phyloP scores from a whole-genome alignment of 2,888 invertebrate genomes.

The Aproaerema taeniolella region DNA sequence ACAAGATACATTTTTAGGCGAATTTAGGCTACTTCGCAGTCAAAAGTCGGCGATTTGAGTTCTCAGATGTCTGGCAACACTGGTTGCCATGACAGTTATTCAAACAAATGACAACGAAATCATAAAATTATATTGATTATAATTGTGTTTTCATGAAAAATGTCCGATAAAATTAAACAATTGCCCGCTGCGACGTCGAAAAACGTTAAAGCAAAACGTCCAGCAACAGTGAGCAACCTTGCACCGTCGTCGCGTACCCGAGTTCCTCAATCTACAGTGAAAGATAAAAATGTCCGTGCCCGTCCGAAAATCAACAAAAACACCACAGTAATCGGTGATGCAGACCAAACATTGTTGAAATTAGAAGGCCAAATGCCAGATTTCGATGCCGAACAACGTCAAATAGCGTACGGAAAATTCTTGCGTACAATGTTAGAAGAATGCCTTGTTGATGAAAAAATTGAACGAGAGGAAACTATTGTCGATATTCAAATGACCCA shows the following conservation, averaged over 20 bases:
- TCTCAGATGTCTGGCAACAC: slow-evolving; percentile 25
- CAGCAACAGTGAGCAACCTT: slow-evolving; percentile 31
- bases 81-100: slow-evolving; percentile 51
- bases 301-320: slow-evolving; percentile 37
- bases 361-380: slow-evolving; percentile 36
- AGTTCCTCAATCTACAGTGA: slow-evolving; percentile 20
- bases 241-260: slow-evolving; percentile 32
- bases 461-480: slow-evolving; percentile 51
- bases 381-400: slow-evolving; percentile 42
- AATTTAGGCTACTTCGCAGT: too few relatives aligned
- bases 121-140: not conserved
- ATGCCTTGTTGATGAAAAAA: slow-evolving; percentile 57
- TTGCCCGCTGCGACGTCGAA: slow-evolving; percentile 35
- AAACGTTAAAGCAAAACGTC: slow-evolving; percentile 36
- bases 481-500: slow-evolving; percentile 64
- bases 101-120: slow-evolving; percentile 36
- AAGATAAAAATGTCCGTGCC: slow-evolving; percentile 26
- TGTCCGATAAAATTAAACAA: slow-evolving; percentile 49
- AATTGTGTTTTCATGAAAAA: slow-evolving; percentile 21
- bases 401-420: slow-evolving; percentile 55
- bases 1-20: too few relatives aligned
- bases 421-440: slow-evolving; percentile 54
- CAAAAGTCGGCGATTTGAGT: too few relatives aligned
- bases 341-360: slow-evolving; percentile 37
- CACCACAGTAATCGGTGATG: slow-evolving; percentile 27